These are phyloP conservation scores for Disparrhopalites patrizii DNA, from an alignment of 2,888 invertebrate genomes.

Conservation along the genomic window DNA sequence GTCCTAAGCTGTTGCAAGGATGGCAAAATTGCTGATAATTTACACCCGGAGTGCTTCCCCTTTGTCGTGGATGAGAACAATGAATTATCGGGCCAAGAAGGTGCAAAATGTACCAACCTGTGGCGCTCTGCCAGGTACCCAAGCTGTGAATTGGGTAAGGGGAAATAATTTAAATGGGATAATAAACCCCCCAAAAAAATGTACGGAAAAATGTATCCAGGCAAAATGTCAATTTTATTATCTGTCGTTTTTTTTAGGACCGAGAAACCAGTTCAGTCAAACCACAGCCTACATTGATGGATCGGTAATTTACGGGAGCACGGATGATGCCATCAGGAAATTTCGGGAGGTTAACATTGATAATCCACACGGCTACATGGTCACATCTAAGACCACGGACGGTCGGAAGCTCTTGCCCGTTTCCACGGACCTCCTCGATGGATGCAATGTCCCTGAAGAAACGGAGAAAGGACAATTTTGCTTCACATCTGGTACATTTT, in stretches of 20 bases:
- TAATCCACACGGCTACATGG: conserved; percentile 21
- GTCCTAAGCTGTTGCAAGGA: conserved; percentile 59
- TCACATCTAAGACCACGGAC: conserved; percentile 61
- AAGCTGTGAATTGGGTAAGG: conserved; percentile 56
- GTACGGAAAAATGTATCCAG: neutral
- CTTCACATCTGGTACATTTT: conserved; percentile 64
- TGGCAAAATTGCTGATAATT: conserved; percentile 1
- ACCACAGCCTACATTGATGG: conserved; percentile 58
- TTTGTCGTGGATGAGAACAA: conserved; percentile 56
- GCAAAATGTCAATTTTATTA: too few species aligned
- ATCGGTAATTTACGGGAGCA: conserved; percentile 58
- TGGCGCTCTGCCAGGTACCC: conserved; percentile 54
- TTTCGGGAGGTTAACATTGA: conserved; percentile 19
- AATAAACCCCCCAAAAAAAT: neutral
- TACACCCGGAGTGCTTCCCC: conserved; percentile 57
- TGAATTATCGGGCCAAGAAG: conserved; percentile 52
- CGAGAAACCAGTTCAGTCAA: conserved; percentile 56
- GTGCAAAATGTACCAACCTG: conserved; percentile 53
- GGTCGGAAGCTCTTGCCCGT: conserved; percentile 66
- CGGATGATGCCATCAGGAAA: conserved; percentile 49
- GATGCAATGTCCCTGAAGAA: conserved; percentile 70
- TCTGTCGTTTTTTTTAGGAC: conserved; percentile 48
- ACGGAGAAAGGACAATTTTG: conserved; percentile 68
- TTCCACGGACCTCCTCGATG: conserved; percentile 61
- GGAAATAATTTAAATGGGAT: too few species aligned